A percentile compares a stretch with the other conserved stretches of the same genome.
Conservation (phyloP, 2,888 invertebrate species). For the Adela reaumurella region DNA sequence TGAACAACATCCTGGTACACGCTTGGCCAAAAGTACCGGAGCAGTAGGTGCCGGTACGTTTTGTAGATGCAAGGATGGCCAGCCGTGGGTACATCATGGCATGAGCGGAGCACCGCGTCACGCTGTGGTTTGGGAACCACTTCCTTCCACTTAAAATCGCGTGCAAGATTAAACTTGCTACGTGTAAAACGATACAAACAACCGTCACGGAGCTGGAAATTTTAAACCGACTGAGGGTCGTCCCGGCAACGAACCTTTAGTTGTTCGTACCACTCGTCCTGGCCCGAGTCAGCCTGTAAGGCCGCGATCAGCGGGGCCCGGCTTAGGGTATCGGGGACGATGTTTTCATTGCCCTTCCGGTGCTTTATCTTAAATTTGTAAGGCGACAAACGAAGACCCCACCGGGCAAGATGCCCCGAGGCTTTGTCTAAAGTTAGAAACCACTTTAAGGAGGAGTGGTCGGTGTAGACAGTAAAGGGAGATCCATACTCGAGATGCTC, state of each 20-base stretch:
- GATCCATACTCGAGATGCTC: not conserved
- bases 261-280: not conserved
- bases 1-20: slow-evolving; percentile 12
- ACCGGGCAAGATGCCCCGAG: slow-evolving; percentile 2
- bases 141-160: not conserved
- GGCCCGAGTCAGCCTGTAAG: not conserved
- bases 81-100: slow-evolving; percentile 7
- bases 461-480: slow-evolving; percentile 4
- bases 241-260: not conserved
- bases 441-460: slow-evolving; percentile 16
- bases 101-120: not conserved
- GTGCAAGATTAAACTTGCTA: not conserved
- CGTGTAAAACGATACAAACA: not conserved
- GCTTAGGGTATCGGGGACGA: slow-evolving; percentile 8
- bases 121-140: not conserved
- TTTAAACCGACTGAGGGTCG: not conserved
- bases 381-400: slow-evolving; percentile 3
- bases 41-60: slow-evolving; percentile 12
- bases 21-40: slow-evolving; percentile 13
- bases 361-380: slow-evolving; percentile 7
- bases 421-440: slow-evolving; percentile 5
- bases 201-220: not conserved
- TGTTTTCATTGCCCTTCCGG: slow-evolving; percentile 5
- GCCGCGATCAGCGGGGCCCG: not conserved
- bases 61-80: slow-evolving; percentile 15